A percentile compares a stretch with the other conserved stretches of the same genome.
Conservation (phyloP, 2,113 vertebrate species). For the Coptodon bakossiorum region DNA sequence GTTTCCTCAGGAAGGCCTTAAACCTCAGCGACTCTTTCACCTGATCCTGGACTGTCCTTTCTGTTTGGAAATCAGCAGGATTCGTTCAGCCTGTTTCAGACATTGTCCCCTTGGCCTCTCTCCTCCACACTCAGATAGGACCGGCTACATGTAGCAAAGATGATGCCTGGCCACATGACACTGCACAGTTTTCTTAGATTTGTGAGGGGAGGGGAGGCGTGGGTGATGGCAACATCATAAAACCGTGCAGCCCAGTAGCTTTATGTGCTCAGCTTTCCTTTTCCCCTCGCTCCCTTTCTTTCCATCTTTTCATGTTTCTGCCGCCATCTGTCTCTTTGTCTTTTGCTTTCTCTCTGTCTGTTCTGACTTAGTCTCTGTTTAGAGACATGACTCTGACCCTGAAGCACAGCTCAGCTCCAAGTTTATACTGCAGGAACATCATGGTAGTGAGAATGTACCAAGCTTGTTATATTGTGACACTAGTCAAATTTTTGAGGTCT, state of each 20-base stretch:
- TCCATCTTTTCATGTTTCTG: neutral
- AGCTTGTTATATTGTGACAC: neutral
- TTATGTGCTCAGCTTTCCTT: neutral
- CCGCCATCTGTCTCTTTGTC: neutral
- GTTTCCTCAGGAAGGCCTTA: conserved; percentile 15
- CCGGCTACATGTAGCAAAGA: neutral
- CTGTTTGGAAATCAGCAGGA: neutral
- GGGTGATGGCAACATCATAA: neutral
- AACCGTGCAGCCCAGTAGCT: neutral
- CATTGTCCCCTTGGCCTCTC: neutral
- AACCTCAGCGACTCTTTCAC: neutral
- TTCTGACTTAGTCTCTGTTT: neutral
- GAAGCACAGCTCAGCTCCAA: neutral
- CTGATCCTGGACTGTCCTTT: neutral
- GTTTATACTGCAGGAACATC: neutral
- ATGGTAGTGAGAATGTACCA: neutral
- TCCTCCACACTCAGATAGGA: neutral
- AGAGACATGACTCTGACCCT: neutral
- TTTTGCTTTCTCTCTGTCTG: neutral
- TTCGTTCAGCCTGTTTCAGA: neutral
- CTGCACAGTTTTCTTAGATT: neutral
- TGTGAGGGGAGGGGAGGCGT: neutral
- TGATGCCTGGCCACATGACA: neutral
- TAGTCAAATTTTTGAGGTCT: neutral
- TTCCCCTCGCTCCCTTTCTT: neutral